Conservation (phyloP, 2,113 vertebrate genomes). For the Channa maculata region DNA sequence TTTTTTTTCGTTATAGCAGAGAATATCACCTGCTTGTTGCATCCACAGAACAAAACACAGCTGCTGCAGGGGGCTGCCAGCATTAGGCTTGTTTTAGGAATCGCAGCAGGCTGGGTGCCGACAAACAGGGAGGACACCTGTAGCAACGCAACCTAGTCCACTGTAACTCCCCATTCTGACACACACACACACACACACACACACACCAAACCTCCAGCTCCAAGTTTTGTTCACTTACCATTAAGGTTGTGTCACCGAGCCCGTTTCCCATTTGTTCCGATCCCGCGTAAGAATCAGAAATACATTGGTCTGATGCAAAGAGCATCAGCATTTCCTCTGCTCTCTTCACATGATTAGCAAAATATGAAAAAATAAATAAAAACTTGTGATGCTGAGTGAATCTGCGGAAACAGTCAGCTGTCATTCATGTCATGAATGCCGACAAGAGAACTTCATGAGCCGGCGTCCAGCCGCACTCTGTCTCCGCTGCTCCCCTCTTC, state of each 20-base stretch:
- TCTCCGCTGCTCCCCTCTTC: not conserved
- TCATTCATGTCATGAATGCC: not conserved
- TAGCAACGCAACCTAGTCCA: not conserved
- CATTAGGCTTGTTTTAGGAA: not conserved
- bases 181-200: too few relatives aligned
- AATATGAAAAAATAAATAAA: not conserved
- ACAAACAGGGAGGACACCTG: slow-evolving; percentile 24
- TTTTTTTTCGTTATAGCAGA: too few relatives aligned
- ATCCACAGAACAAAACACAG: not conserved
- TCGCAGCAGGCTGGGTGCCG: not conserved
- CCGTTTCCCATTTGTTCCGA: not conserved
- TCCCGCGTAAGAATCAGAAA: not conserved
- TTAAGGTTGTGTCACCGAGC: not conserved
- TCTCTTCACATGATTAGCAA: not conserved
- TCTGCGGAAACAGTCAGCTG: not conserved
- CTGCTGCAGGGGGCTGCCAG: not conserved
- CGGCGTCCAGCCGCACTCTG: not conserved
- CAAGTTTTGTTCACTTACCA: slow-evolving; percentile 11
- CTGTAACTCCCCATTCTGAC: not conserved
- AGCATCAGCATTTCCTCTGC: not conserved
- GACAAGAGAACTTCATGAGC: not conserved
- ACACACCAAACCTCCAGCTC: not conserved
- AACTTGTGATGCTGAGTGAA: not conserved
- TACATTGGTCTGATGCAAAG: slow-evolving; percentile 10
- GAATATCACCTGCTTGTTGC: too few relatives aligned